A percentile compares a stretch with the other conserved stretches of the same genome.
Evolutionary conservation across 1,140 invertebrate species (phyloP).

Genomic region (Drosophila pallidifrons): DNA sequence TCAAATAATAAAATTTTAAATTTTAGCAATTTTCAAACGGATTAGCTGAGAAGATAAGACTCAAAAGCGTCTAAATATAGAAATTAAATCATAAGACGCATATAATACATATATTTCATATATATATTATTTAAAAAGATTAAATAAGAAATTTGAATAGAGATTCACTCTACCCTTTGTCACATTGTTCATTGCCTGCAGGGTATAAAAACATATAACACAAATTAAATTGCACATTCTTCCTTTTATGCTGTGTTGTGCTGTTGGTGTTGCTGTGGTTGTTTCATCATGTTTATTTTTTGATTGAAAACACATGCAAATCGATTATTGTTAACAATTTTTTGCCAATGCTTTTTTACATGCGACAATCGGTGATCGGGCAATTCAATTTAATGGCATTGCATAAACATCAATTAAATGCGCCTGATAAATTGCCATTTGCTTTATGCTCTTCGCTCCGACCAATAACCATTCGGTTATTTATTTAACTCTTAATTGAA

Average conservation of each 20-base stretch:
- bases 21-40: not conserved
- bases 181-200: not conserved
- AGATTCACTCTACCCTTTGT: not conserved
- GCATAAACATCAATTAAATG: conserved; percentile 79
- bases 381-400: conserved; percentile 70
- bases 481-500: conserved; percentile 73
- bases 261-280: conserved; percentile 31
- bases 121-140: too few relatives aligned
- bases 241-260: conserved; percentile 27
- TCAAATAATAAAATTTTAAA: not conserved
- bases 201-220: conserved; percentile 36
- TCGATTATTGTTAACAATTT: conserved; percentile 79
- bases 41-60: not conserved
- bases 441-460: conserved; percentile 39
- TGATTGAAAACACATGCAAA: conserved; percentile 73
- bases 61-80: too few relatives aligned
- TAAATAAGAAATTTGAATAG: not conserved
- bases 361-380: conserved; percentile 27
- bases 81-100: too few relatives aligned
- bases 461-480: conserved; percentile 23
- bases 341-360: conserved; percentile 65
- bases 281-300: conserved; percentile 51
- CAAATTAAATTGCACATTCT: conserved; percentile 73
- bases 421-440: conserved; percentile 60
- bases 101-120: too few relatives aligned